phyloP scores from a whole-genome alignment of 2,113 vertebrate genomes.

The Paramormyrops kingsleyae region DNA sequence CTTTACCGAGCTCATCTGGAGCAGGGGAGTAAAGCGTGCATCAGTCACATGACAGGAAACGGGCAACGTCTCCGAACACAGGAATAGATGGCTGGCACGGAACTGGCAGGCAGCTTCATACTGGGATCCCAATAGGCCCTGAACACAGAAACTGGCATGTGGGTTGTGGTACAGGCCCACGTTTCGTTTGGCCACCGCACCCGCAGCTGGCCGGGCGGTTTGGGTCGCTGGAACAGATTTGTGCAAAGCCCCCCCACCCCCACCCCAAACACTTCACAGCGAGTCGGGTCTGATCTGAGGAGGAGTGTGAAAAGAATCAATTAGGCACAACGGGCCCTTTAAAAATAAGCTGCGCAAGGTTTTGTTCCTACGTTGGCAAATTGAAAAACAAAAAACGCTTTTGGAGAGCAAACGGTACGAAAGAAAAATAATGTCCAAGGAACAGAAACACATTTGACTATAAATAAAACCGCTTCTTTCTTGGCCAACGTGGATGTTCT shows the following conservation, averaged over 20 bases:
- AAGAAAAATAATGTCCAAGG: background rate
- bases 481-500: conserved; percentile 1
- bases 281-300: background rate
- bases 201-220: background rate
- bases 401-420: background rate
- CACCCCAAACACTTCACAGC: background rate
- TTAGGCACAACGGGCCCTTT: background rate
- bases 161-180: background rate
- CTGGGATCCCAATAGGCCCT: background rate
- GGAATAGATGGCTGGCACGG: background rate
- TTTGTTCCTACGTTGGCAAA: background rate
- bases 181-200: background rate
- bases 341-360: background rate
- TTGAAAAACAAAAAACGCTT: background rate
- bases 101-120: background rate
- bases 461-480: background rate
- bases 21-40: background rate
- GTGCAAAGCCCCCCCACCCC: background rate
- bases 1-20: conserved; percentile 93
- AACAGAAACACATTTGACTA: background rate
- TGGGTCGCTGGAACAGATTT: background rate
- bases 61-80: background rate
- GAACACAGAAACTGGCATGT: background rate
- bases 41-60: background rate
- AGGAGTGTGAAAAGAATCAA: background rate